These are phyloP conservation scores for Proteles cristata DNA, from an alignment of 2,113 vertebrate species.

Conservation along the genomic window DNA sequence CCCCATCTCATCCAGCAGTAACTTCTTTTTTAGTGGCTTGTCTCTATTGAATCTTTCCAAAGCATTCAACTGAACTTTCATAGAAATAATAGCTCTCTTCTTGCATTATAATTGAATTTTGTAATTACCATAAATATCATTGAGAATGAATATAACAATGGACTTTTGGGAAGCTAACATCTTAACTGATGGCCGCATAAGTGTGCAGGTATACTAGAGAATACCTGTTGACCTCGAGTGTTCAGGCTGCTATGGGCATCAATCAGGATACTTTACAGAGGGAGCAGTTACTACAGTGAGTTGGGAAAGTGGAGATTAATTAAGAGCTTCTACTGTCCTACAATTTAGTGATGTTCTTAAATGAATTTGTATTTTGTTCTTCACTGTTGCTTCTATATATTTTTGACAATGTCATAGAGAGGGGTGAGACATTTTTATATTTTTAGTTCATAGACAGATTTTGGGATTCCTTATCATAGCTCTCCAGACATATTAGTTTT, in stretches of 20 bases:
- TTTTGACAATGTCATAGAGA: neutral
- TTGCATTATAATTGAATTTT: constrained; percentile 65
- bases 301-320: constrained; percentile 60
- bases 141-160: constrained; percentile 52
- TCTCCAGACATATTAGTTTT: neutral
- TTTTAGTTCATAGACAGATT: constrained; percentile 12
- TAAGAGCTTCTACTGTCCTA: constrained; percentile 41
- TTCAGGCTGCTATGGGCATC: neutral
- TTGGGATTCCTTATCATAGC: neutral
- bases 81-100: constrained; percentile 64
- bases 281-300: neutral
- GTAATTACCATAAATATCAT: constrained; percentile 66
- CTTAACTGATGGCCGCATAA: neutral
- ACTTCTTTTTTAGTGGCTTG: neutral
- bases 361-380: constrained; percentile 61
- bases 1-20: neutral
- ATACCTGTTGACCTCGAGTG: constrained; percentile 19
- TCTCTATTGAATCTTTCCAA: constrained; percentile 49
- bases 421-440: neutral
- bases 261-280: constrained; percentile 30
- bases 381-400: neutral
- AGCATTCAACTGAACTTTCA: constrained; percentile 57
- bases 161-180: constrained; percentile 29
- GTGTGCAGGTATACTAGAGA: neutral
- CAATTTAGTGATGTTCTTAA: constrained; percentile 56